Base-by-base conservation (phyloP, 2,797 vertebrate species). In the Darevskia nairensis region DNA sequence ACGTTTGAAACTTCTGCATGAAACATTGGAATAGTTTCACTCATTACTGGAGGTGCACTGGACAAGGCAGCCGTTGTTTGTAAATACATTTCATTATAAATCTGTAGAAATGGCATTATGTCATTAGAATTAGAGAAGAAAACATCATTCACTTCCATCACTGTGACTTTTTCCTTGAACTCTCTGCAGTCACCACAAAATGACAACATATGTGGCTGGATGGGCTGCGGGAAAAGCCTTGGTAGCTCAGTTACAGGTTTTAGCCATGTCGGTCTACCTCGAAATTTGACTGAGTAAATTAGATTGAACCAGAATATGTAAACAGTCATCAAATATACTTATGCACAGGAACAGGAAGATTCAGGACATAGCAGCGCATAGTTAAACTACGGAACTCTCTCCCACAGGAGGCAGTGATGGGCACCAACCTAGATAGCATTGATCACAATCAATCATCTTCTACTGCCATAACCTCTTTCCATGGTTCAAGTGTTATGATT, bases 31-130 rank as follows among this genome's bases (percentile, higher is more conserved):
- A 94, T 55, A 92, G 86, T 97, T 89, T 90, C 11, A 87, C 32
- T 93, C 0, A 79, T 41, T 92, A 87, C 0, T 90, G 95, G 85
- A 71, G 97, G 76, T 15, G 91, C 96, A 94, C 86, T 96, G 88
- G 96, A 92, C 88, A 95, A 93, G 89, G 94, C 39, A 66, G 95
- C 44, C 71, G 76, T 39, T 59, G 89, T 89, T 94, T 95, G 93
- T 87, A 93, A 84, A 94, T 93, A 92, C 29, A 96, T 87, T 80
- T 97, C 96, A 78, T 90, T 89, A 92, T 32, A 95, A 32, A 96
- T 91, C 96, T 97, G 84, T 55, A 90, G 46, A 81, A 89, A 84
- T 88, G 50, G 19, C 39, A 85, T 46, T 25, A 71, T 82, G 29
- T 80, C 46, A 59, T 88, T 90, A 86, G 3, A 84, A 64, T 94